These are phyloP conservation scores for Protula sp. DNA, from an alignment of 2,888 invertebrate genomes.

Conservation along the genomic window DNA sequence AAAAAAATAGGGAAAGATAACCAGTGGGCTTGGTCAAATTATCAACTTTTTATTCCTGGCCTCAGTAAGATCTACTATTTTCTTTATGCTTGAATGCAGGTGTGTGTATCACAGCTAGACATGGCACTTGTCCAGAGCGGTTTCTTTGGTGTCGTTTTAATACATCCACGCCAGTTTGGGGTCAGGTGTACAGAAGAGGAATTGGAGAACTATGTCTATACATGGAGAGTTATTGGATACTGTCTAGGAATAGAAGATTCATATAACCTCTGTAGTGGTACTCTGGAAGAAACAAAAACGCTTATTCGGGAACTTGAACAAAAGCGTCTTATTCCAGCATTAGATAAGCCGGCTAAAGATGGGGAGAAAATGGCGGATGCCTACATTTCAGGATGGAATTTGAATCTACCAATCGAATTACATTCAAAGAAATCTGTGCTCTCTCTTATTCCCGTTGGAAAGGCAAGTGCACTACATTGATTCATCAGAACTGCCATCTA, in stretches of 20 bases:
- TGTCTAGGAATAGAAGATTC: constrained; percentile 75
- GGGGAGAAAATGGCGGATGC: constrained; percentile 38
- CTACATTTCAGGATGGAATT: constrained; percentile 31
- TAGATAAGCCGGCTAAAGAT: constrained; percentile 29
- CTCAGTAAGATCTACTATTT: too few relatives aligned
- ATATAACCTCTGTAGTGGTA: constrained; percentile 37
- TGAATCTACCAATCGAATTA: constrained; percentile 7
- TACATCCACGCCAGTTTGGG: constrained; percentile 63
- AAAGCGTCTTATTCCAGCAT: constrained; percentile 28
- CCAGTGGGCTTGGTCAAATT: too few relatives aligned
- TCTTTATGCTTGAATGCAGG: too few relatives aligned
- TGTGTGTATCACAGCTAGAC: constrained; percentile 71
- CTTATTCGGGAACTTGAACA: constrained; percentile 37
- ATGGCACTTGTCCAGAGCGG: constrained; percentile 82
- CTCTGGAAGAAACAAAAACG: constrained; percentile 24
- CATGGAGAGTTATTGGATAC: constrained; percentile 78
- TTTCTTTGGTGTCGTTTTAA: constrained; percentile 71
- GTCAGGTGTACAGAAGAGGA: constrained; percentile 63
- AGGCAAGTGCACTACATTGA: too few relatives aligned
- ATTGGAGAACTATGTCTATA: constrained; percentile 71
- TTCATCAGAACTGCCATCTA: too few relatives aligned
- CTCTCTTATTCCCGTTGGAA: constrained; percentile 15
- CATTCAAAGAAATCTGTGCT: constrained; percentile 27
- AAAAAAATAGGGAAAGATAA: too few relatives aligned
- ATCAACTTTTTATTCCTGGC: too few relatives aligned